These are phyloP conservation scores for Pseudochirops corinnae DNA, from an alignment of 2,797 vertebrate genomes.

Conservation along the genomic window DNA sequence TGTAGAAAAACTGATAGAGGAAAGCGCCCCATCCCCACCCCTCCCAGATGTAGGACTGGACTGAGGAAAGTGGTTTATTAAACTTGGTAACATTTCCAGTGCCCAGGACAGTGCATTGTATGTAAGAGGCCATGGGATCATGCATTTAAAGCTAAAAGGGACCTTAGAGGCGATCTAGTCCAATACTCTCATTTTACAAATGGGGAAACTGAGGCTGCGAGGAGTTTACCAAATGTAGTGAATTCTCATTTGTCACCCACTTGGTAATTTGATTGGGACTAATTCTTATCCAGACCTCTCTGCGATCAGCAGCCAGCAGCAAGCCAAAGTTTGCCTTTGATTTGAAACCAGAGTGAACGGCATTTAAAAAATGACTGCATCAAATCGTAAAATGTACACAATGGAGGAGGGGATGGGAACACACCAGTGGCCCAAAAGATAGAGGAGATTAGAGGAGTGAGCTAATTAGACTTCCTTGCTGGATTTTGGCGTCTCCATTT, in stretches of 20 bases:
- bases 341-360: background rate
- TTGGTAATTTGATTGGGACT: background rate
- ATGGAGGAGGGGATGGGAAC: background rate
- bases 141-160: background rate
- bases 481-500: background rate
- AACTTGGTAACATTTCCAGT: background rate
- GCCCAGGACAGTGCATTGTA: background rate
- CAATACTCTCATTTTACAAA: background rate
- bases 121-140: background rate
- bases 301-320: accelerated
- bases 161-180: background rate
- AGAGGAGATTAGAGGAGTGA: background rate
- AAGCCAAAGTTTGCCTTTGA: background rate
- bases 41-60: background rate
- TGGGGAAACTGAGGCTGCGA: no score
- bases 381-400: background rate
- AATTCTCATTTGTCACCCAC: background rate
- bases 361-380: background rate
- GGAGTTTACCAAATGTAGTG: background rate
- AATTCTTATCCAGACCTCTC: background rate
- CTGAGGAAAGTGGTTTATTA: background rate
- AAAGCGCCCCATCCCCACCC: accelerated
- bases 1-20: accelerated
- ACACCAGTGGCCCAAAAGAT: background rate
- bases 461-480: background rate